Base-by-base conservation (phyloP, 1,140 invertebrate species). In the Berghia stephanieae region DNA sequence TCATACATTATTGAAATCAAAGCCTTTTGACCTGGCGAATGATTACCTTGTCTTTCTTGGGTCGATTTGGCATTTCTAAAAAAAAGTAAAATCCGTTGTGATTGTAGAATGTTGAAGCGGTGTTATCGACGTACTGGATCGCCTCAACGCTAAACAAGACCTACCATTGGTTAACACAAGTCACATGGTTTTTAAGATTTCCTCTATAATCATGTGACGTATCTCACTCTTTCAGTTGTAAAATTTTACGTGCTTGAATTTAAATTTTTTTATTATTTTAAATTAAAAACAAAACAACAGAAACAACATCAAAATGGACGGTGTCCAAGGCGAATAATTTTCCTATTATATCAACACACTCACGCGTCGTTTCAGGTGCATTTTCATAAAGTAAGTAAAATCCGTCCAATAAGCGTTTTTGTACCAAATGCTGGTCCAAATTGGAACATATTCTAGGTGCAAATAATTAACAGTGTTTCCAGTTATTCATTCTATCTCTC, bases 31-130 rank as follows among this genome's bases (percentile, higher is more conserved):
- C 75, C 1, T 69, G 38, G 27, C 13, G 18, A 49, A 85, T 85
- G 82, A n/a, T n/a, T 85, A 90, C 89, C 89, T 90, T 90, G 77
- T 90, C 89, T 83, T 90, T 90, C 81, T 88, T 91, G 40, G 83
- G 84, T 79, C 87, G 87, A 84, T 88, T 90, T 74, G 89, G 88
- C 90, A 90, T 90, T 77, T 84, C 83, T 80, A 81, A 77, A 77
- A 73, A 76, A 80, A 83, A 79, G 71, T 76, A 71, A 73, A 80
- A 66, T 79, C 83, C 82, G n/a, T n/a, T n/a, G n/a, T n/a, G n/a
- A n/a, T n/a, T n/a, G 74, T 74, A 77, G 71, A 82, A 80, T 80
- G 82, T 83, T 79, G 78, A 80, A 81, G 81, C 78, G 80, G 75
- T 52, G 78, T 79, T 78, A 79, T 81, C 77, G 77, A 77, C 69